These are phyloP conservation scores for Steinernema feltiae DNA, from an alignment of 1,140 invertebrate species.

Conservation along the genomic window DNA sequence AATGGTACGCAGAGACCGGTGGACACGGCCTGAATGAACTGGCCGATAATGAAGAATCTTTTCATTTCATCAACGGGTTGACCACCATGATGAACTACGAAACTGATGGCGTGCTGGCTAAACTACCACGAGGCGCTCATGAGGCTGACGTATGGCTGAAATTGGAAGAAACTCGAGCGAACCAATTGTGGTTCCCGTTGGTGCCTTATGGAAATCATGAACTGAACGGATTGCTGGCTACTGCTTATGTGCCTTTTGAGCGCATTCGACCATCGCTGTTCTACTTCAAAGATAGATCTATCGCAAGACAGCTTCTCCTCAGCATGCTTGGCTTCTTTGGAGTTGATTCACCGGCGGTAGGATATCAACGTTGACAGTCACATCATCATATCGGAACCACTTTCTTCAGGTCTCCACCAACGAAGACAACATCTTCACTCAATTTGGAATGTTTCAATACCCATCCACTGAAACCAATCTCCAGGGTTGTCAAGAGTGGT, in stretches of 20 bases:
- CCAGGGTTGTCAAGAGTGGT: background rate
- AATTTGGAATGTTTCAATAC: background rate
- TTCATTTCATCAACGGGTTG: background rate
- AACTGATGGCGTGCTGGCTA: background rate
- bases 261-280: background rate
- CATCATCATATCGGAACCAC: background rate
- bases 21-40: background rate
- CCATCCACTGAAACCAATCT: background rate
- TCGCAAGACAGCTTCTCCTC: background rate
- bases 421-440: background rate
- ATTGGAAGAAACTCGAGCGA: background rate
- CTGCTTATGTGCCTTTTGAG: background rate
- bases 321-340: background rate
- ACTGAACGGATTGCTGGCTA: background rate
- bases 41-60: background rate
- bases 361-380: background rate
- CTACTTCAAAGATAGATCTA: background rate
- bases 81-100: background rate
- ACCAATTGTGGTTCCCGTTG: background rate
- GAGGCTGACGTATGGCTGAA: background rate
- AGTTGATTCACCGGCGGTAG: background rate
- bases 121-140: background rate
- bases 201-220: background rate
- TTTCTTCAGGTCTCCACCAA: background rate
- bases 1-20: background rate